phyloP scores from a whole-genome alignment of 2,797 vertebrate genomes.

The Nyctalus aviator region DNA sequence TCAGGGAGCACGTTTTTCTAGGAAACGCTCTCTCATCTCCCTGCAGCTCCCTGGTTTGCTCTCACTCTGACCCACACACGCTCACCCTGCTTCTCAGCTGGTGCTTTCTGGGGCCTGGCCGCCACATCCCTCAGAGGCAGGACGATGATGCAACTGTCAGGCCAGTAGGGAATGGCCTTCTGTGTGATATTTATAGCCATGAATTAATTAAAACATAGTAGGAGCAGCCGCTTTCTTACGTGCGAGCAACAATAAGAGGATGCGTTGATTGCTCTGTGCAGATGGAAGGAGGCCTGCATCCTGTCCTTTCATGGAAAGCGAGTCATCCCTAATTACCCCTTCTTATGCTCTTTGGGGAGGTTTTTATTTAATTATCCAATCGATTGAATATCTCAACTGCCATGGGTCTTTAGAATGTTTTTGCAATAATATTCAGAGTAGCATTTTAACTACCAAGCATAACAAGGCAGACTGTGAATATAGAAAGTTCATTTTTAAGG shows the following conservation, averaged over 20 bases:
- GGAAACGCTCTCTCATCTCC: not conserved
- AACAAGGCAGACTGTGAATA: not conserved
- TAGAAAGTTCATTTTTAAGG: constrained; percentile 45
- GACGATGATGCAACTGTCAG: constrained; percentile 26
- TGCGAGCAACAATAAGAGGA: constrained; percentile 70
- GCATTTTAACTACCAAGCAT: constrained; percentile 57
- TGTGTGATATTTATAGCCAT: constrained; percentile 71
- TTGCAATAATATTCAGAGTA: constrained; percentile 36
- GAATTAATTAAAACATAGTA: constrained; percentile 78
- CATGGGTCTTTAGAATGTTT: constrained; percentile 39
- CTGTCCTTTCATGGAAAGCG: constrained; percentile 71
- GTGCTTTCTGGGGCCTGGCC: not conserved
- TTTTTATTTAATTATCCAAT: constrained; percentile 79
- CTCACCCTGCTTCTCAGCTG: not conserved
- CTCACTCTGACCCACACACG: not conserved
- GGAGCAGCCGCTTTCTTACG: constrained; percentile 71
- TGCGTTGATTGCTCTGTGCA: constrained; percentile 63
- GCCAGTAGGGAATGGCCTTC: constrained; percentile 54
- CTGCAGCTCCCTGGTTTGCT: not conserved
- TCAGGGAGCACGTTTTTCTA: not conserved
- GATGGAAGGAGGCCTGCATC: constrained; percentile 58
- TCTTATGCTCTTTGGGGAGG: constrained; percentile 67
- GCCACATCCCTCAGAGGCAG: not conserved
- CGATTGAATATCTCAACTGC: constrained; percentile 50
- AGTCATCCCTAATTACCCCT: constrained; percentile 74